phyloP scores from a whole-genome alignment of 2,113 vertebrate genomes.

The Menura novaehollandiae region DNA sequence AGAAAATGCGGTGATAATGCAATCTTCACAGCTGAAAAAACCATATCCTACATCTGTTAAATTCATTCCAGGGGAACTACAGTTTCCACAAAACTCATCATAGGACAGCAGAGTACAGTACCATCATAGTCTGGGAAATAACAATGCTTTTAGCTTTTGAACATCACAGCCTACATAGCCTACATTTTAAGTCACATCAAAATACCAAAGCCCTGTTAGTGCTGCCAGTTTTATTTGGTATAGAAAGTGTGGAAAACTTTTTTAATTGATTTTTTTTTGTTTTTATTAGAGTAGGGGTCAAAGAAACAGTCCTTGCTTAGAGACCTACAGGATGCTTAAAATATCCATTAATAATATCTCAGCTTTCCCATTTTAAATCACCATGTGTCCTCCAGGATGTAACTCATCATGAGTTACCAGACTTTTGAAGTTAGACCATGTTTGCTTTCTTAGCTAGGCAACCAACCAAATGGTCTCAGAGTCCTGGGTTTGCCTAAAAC shows the following conservation, averaged over 20 bases:
- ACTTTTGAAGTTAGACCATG: neutral
- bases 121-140: neutral
- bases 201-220: neutral
- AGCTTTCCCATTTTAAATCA: neutral
- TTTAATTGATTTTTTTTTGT: neutral
- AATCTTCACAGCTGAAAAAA: neutral
- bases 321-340: neutral
- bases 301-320: neutral
- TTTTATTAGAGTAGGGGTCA: neutral
- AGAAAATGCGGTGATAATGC: neutral
- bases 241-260: neutral
- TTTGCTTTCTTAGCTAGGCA: constrained; percentile 44
- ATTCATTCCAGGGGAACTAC: neutral
- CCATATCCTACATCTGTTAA: neutral
- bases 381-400: neutral
- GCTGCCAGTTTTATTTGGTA: neutral
- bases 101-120: neutral
- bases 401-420: neutral
- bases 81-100: neutral
- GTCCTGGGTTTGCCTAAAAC: neutral
- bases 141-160: neutral
- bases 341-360: neutral
- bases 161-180: neutral
- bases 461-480: neutral
- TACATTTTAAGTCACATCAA: neutral